Percentiles rank a stretch among this genome's conserved stretches.
These are phyloP conservation scores for Isoperla grammatica DNA, from an alignment of 2,888 invertebrate species.

Conservation along the genomic window DNA sequence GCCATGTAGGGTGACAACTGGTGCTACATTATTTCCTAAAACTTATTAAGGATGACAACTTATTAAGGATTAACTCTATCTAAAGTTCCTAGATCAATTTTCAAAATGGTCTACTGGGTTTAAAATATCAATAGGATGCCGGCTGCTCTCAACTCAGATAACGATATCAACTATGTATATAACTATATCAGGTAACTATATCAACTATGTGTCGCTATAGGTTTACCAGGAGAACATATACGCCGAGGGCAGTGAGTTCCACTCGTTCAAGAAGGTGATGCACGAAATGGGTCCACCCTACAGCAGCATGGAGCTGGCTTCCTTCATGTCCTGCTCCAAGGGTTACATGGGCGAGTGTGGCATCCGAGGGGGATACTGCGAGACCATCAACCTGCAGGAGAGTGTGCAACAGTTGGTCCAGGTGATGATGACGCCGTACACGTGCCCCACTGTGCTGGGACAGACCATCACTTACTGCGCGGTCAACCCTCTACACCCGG, in stretches of 20 bases:
- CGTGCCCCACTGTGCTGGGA: slow-evolving; percentile 90
- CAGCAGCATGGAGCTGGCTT: slow-evolving; percentile 76
- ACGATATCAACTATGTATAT: too few species aligned
- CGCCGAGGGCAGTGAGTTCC: slow-evolving; percentile 77
- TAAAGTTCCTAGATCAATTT: too few species aligned
- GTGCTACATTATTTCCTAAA: too few species aligned
- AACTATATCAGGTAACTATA: background rate
- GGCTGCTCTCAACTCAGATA: too few species aligned
- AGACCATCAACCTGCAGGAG: slow-evolving; percentile 82
- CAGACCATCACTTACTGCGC: slow-evolving; percentile 65
- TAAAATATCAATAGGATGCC: too few species aligned
- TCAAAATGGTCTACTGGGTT: too few species aligned
- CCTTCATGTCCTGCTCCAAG: slow-evolving; percentile 96
- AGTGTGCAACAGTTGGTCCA: slow-evolving; percentile 74
- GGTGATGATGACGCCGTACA: slow-evolving; percentile 89
- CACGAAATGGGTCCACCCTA: slow-evolving; percentile 89
- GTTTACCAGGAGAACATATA: slow-evolving; percentile 85
- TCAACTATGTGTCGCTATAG: background rate
- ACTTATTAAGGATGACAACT: too few species aligned
- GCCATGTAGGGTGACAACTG: too few species aligned
- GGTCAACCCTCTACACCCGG: slow-evolving; percentile 52
- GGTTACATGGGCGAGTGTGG: slow-evolving; percentile 95
- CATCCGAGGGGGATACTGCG: slow-evolving; percentile 92
- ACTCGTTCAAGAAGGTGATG: slow-evolving; percentile 93
- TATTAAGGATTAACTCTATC: too few species aligned